Evolutionary conservation across 64 coral and sea anemone species (phyloP), one percentile per base, ranked within the genome.

Genomic region (Exaiptasia diaphana): DNA sequence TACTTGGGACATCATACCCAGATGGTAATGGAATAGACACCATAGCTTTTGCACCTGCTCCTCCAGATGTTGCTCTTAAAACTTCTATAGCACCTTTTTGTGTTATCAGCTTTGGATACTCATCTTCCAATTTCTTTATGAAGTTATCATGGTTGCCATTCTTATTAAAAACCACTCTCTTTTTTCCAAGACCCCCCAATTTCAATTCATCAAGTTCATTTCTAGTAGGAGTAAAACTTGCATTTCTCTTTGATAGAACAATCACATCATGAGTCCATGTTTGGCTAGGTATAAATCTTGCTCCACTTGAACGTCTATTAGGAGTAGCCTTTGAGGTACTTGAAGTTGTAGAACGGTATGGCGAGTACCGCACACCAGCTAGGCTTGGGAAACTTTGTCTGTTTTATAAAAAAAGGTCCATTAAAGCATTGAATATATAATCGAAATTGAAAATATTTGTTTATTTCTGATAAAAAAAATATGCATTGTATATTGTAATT

Each of bases 71-170:
- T 40, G 82, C 68, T 35, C 52, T 26, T 21, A 85, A 40, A 25
- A 85, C 50, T 53, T 73, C 82, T 31, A 85, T 60, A n/a, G 82
- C 82, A 13, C 82, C 52, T 27, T 85, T 35, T 21, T 74, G 82
- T 5, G 10, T 35, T 61, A 37, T 0, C 20, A 46, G 23, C 20
- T 73, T 25, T 9, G 69, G 69, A 21, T 48, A 73, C 8, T 73
- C 42, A 29, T 73, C 69, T 28, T 73, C 69, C 8, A 73, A 27
- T 27, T 72, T 48, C 28, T 71, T 71, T 3, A 85, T 11, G 31
- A 62, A 62, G 23, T 38, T 25, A 26, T 32, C 30, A 21, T 35
- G 25, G 13, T 69, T 41, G 55, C 68, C 50, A 56, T 73, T 73
- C 25, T 59, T 71, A 32, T 58, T 53, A 56, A 84, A 84, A 56